Base-by-base conservation (phyloP, 1,140 invertebrate genomes). In the Mylabris phalerata region DNA sequence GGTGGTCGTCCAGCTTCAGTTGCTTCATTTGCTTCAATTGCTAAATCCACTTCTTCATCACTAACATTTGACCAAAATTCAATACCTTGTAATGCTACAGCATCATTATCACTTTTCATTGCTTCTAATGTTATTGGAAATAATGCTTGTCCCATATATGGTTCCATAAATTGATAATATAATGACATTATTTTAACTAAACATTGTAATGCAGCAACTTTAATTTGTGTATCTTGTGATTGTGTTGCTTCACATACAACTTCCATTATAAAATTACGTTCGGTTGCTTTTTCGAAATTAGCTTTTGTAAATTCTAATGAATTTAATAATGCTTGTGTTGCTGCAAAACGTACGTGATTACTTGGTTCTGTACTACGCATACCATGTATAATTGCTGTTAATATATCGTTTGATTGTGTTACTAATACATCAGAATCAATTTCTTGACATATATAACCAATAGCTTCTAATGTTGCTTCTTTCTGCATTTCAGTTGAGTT, bases 11-110 rank as follows among this genome's bases (percentile, higher is more conserved):
- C 95, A 66, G 87, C 84, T 75, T 99, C 95, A 32, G 80, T 79
- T 32, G 95, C 95, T 79, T 99, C 97, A 42, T 88, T 87, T 62
- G 92, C 90, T 76, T 98, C 95, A 73, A 98, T 93, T 3, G 90
- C 86, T 61, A 99, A 78, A 77, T 98, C 95, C 26, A 98, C 92
- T 80, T 99, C 98, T 78, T 98, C 97, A 78, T 99, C 98, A 71
- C 96, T 97, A 0, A 99, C 96, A 71, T 97, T 98, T 0, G 96
- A 99, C 98, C 98, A 99, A 78, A 99, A 99, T 76, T 99, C 98
- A 76, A 99, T 99, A 63, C 98, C 98, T 79, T 99, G 98, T 42
- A 99, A 79, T 26, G 94, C 88, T 45, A 99, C 89, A 65, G 98
- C 94, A 78, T 98, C 95, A 56, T 89, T 86, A 44, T 95, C 92